Base-by-base conservation (phyloP, 2,888 invertebrate species). In the Aphelenchoides bicaudatus region DNA sequence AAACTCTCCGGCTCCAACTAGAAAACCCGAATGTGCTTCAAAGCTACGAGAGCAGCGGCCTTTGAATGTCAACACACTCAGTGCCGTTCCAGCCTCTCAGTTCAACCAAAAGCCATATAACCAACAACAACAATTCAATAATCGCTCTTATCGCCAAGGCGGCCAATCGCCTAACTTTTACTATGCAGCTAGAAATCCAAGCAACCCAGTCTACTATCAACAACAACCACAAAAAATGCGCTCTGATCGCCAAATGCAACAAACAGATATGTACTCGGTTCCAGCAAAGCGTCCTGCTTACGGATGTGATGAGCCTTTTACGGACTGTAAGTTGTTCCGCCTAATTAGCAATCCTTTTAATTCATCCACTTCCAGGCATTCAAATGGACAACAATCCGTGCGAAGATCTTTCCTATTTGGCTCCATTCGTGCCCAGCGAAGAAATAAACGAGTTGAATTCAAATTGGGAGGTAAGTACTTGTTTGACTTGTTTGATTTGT, bases 31-130 rank as follows among this genome's bases (percentile, higher is more conserved):
- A 21, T n/a, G 37, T 51, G 13, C 52, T 51, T 10, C 52, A 30
- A 28, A 51, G 52, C 52, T 39, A 38, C 52, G 52, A 51, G 52
- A 51, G 52, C 52, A 51, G 52, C 52, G 52, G 27, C 25, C 52
- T 51, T 21, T 51, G 52, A 51, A 51, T 16, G 52, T 51, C 25
- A 51, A 51, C 38, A 37, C 37, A 2, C 52, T 51, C 2, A 10
- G 21, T 6, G 34, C 52, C 16, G 52, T 43, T 13, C 10, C 16
- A n/a, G 28, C 43, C 16, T 13, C 43, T n/a, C 13, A n/a, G 13
- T 10, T 10, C 43, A 23, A 43, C 16, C 13, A 23, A 10, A 23
- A 25, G 10, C 27, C 25, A 10, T 43, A 23, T 43, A 23, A 23
- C 13, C 43, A 23, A 16, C n/a, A 13, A 13, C 34, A 34, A 34